Conservation (phyloP, 2,113 vertebrate genomes). For the Axis porcinus region DNA sequence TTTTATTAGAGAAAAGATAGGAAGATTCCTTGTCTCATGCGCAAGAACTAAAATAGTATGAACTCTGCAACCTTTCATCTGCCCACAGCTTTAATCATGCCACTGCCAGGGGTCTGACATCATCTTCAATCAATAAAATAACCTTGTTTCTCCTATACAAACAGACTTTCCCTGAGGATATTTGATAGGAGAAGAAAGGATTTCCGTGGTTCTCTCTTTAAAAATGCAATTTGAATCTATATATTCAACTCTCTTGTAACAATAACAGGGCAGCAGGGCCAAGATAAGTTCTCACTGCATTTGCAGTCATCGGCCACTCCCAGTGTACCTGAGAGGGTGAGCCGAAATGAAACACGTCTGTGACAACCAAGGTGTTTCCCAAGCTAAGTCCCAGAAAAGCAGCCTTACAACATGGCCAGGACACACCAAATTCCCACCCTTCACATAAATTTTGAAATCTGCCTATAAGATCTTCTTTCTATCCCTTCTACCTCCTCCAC, state of each 20-base stretch:
- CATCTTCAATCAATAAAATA: constrained; percentile 57
- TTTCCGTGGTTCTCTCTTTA: neutral
- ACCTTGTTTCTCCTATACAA: constrained; percentile 39
- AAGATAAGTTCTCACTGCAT: constrained; percentile 25
- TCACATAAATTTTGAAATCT: constrained; percentile 36
- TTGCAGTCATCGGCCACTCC: neutral
- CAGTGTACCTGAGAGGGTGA: neutral
- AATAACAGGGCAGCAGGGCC: neutral
- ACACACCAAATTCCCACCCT: constrained; percentile 19
- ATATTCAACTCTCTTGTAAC: neutral
- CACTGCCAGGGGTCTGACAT: constrained; percentile 16
- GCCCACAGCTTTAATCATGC: constrained; percentile 29
- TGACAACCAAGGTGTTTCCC: neutral
- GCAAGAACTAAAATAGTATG: constrained; percentile 39
- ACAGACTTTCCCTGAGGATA: neutral
- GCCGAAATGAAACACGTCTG: constrained; percentile 40
- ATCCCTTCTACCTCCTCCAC: neutral
- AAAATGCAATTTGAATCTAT: constrained; percentile 1
- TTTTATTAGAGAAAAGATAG: constrained; percentile 45
- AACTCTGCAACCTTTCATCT: constrained; percentile 40
- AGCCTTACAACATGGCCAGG: neutral
- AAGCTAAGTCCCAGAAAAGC: neutral
- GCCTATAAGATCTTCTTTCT: constrained; percentile 1
- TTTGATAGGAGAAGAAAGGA: neutral
- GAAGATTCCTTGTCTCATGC: neutral